phyloP scores from a whole-genome alignment of 2,797 vertebrate genomes.

The Chrysocyon brachyurus region DNA sequence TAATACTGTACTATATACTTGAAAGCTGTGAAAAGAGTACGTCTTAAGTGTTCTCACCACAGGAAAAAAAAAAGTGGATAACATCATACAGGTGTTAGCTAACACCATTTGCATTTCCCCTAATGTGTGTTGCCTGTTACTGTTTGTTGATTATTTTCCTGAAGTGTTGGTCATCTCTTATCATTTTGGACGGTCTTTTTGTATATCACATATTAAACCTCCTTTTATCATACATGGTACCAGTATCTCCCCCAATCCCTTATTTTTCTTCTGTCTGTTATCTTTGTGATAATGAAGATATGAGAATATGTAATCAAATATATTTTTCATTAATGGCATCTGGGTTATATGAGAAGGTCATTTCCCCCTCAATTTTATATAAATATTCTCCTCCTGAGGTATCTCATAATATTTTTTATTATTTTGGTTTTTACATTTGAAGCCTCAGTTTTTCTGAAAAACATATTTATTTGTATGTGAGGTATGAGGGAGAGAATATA shows the following conservation, averaged over 20 bases:
- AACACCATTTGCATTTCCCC: background rate
- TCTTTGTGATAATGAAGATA: background rate
- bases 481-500: background rate
- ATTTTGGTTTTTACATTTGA: background rate
- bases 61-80: background rate
- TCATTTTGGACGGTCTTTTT: background rate
- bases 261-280: background rate
- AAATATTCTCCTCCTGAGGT: background rate
- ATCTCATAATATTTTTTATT: background rate
- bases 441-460: background rate
- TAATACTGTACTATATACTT: background rate
- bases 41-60: background rate
- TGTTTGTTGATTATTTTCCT: background rate
- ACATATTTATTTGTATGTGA: background rate
- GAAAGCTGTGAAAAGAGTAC: background rate
- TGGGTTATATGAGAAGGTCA: background rate
- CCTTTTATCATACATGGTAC: background rate
- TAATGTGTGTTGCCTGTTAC: background rate
- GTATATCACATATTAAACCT: background rate
- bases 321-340: background rate
- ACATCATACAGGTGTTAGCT: background rate
- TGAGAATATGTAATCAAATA: background rate
- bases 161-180: background rate
- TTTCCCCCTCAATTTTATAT: background rate
- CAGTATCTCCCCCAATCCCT: background rate